Percentiles rank a stretch among this genome's conserved stretches.
phyloP scores from a whole-genome alignment of 1,140 invertebrate genomes.

The Polyergus mexicanus region DNA sequence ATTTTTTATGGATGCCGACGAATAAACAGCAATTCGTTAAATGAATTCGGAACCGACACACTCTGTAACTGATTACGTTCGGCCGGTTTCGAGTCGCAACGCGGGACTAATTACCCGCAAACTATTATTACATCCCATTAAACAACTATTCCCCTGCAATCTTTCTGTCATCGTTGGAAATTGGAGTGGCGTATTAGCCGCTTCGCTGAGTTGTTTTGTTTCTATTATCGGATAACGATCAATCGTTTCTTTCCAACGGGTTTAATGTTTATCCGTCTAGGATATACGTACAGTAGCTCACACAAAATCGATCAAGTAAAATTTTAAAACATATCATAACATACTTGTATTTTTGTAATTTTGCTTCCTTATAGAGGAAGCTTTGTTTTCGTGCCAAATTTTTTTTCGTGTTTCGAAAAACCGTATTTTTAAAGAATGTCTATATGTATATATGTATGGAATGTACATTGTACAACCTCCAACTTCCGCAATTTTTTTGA shows the following conservation, averaged over 20 bases:
- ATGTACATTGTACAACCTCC: too few relatives aligned
- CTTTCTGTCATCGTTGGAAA: conserved; percentile 70
- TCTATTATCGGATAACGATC: conserved; percentile 78
- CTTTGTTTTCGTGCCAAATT: too few relatives aligned
- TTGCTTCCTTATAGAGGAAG: too few relatives aligned
- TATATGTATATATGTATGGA: too few relatives aligned
- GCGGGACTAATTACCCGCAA: conserved; percentile 79
- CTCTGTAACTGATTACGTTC: conserved; percentile 67
- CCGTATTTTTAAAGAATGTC: too few relatives aligned
- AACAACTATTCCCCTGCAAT: conserved; percentile 76
- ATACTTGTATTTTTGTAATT: neutral
- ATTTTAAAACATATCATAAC: neutral
- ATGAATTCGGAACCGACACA: conserved; percentile 44
- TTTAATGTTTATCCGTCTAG: conserved; percentile 50
- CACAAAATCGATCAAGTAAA: conserved; percentile 25
- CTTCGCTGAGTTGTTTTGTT: conserved; percentile 73
- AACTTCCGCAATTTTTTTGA: too few relatives aligned
- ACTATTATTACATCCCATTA: conserved; percentile 78
- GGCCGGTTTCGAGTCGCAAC: conserved; percentile 66
- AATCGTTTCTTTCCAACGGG: conserved; percentile 71
- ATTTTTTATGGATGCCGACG: conserved; percentile 60
- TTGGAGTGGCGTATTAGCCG: conserved; percentile 72
- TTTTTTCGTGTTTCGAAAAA: too few relatives aligned
- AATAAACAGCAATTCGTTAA: conserved; percentile 60
- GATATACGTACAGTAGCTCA: neutral